Evolutionary conservation across 2,888 invertebrate species (phyloP).

Genomic region (Drosophila sordidula): DNA sequence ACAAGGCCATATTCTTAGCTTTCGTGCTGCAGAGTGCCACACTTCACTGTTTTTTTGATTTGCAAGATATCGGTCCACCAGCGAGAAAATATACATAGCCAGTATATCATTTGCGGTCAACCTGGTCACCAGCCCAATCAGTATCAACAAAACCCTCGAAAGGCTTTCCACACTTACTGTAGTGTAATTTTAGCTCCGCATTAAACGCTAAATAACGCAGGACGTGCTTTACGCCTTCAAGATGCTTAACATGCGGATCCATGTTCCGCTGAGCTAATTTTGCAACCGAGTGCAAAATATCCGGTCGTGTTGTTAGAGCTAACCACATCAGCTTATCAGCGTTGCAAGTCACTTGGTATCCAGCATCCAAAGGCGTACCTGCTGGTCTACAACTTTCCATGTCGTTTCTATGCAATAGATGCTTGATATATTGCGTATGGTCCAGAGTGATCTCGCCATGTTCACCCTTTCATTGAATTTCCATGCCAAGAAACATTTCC

Average conservation of each 20-base stretch:
- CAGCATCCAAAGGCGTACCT: neutral
- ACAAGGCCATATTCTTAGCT: slow-evolving; percentile 40
- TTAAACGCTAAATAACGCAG: too few relatives aligned
- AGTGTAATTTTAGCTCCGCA: slow-evolving; percentile 22
- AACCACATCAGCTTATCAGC: slow-evolving; percentile 22
- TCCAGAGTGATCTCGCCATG: neutral
- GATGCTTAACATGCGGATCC: too few relatives aligned
- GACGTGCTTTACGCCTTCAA: too few relatives aligned
- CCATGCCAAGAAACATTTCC: slow-evolving; percentile 12
- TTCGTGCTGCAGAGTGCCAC: slow-evolving; percentile 32
- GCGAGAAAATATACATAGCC: slow-evolving; percentile 17
- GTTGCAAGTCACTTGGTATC: neutral
- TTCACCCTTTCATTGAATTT: slow-evolving; percentile 3
- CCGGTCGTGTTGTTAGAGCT: slow-evolving; percentile 14
- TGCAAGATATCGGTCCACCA: slow-evolving; percentile 32
- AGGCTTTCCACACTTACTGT: slow-evolving; percentile 5
- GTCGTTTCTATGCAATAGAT: too few relatives aligned
- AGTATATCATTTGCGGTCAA: slow-evolving; percentile 23
- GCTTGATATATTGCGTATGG: neutral
- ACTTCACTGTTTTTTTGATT: slow-evolving; percentile 30
- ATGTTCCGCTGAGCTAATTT: too few relatives aligned
- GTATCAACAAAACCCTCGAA: too few relatives aligned
- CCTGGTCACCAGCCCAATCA: slow-evolving; percentile 21
- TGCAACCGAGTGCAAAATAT: too few relatives aligned
- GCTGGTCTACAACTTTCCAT: neutral